A percentile compares a stretch with the other conserved stretches of the same genome.
Evolutionary conservation across 2,888 invertebrate genomes (phyloP).

Genomic region (Macaria notata): DNA sequence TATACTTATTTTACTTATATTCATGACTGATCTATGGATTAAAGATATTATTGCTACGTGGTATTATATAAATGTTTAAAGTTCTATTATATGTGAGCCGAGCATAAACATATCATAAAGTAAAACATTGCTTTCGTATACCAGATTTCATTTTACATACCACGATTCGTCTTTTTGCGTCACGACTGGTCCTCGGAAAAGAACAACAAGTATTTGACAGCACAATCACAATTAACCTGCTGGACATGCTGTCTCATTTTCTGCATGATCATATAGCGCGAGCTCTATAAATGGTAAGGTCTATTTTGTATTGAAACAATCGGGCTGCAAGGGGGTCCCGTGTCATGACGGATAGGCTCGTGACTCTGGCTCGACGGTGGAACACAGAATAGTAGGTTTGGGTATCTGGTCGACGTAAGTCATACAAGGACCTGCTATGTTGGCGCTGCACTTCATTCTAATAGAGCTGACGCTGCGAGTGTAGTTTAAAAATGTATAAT

Average conservation of each 20-base stretch:
- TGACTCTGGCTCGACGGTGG: slow-evolving; percentile 38
- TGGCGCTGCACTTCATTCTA: background rate
- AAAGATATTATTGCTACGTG: too few species aligned
- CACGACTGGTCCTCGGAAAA: slow-evolving; percentile 3
- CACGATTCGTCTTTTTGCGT: slow-evolving; percentile 4
- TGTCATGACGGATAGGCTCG: slow-evolving; percentile 52
- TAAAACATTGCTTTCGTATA: too few species aligned
- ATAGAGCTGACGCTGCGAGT: too few species aligned
- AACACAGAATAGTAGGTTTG: slow-evolving; percentile 1
- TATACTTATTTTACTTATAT: too few species aligned
- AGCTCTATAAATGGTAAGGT: slow-evolving; percentile 17
- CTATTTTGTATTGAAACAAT: slow-evolving; percentile 27
- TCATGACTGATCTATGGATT: too few species aligned
- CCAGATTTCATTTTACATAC: slow-evolving; percentile 1
- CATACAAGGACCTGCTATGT: background rate
- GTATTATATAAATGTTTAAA: too few species aligned
- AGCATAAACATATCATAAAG: too few species aligned
- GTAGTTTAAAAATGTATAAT: too few species aligned
- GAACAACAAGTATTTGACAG: slow-evolving; percentile 15
- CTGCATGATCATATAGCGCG: slow-evolving; percentile 22
- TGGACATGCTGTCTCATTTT: slow-evolving; percentile 20
- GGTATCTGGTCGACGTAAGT: background rate
- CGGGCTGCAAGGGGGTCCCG: slow-evolving; percentile 46
- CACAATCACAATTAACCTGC: slow-evolving; percentile 19
- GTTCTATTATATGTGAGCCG: too few species aligned